Base-by-base conservation (phyloP, 2,113 vertebrate species). In the Brachypodius melanocephalos region DNA sequence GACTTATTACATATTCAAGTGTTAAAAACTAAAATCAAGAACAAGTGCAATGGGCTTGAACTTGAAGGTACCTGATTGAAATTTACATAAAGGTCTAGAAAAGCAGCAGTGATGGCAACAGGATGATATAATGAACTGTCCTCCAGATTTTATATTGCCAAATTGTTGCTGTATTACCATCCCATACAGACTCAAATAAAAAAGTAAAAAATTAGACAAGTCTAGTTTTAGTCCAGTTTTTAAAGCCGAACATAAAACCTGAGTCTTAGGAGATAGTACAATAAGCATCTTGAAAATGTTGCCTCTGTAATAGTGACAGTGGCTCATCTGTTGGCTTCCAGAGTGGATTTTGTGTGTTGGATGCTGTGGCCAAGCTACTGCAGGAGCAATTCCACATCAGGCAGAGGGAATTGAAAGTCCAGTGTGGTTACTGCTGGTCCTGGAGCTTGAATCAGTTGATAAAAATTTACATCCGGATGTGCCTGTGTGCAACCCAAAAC, bases 301-400 rank as follows among this genome's bases (percentile, higher is more conserved):
- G 15, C 14, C 10, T 34, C 20, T 72, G 48, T 32, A 10, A 6
- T 7, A 32, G 40, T 40, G 36, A 5, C 13, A 42, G n/a, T 32
- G 28, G 61, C 85, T 85, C 5, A 1, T 28, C 74, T 49, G 1
- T 59, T 45, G 36, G 34, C 28, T n/a, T 21, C 29, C 13, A 0
- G 0, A 8, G 32, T 46, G 34, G 22, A 6, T 6, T 57, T 84
- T 63, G 25, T 80, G 32, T 36, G 32, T 51, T n/a, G 54, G 25
- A 3, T 5, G 26, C 29, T 18, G 28, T 58, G 59, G 34, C 77
- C 43, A 36, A 54, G 34, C 31, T 90, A 2, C 63, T 59, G 21
- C 12, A 20, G 62, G 10, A 73, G 40, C 9, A 17, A 4, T 13
- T 61, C 12, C 55, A 2, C 22, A 2, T 9, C 1, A 0, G 5